These are phyloP conservation scores for Adelosebastes latens DNA, from an alignment of 2,797 vertebrate genomes.

Conservation along the genomic window DNA sequence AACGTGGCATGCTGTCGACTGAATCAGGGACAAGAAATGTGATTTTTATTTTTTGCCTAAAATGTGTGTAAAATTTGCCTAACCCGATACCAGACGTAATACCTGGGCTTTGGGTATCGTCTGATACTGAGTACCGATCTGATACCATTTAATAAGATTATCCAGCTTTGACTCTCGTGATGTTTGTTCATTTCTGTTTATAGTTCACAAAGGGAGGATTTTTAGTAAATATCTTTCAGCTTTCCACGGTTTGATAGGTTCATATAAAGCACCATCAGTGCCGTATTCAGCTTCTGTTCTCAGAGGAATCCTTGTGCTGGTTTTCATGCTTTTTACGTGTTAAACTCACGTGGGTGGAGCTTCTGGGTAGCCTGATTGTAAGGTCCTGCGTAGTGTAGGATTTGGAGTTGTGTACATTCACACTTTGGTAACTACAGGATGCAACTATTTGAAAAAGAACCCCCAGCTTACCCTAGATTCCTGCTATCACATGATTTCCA, in stretches of 20 bases:
- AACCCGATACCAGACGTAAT: no score
- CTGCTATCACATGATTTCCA: slow-evolving; percentile 41
- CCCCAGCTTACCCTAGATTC: slow-evolving; percentile 37
- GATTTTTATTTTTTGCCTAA: no score
- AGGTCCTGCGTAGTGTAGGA: background rate
- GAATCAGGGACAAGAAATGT: no score
- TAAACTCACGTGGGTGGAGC: background rate
- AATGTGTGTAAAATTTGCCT: no score
- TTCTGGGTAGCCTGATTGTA: background rate
- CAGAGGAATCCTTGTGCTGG: background rate
- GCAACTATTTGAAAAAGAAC: slow-evolving; percentile 2
- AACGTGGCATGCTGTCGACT: background rate
- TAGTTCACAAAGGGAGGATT: slow-evolving; percentile 1
- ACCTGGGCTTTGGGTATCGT: no score
- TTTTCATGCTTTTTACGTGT: background rate
- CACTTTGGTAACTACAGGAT: background rate
- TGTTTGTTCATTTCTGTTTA: slow-evolving; percentile 13
- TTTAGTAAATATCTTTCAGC: background rate
- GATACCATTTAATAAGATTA: slow-evolving; percentile 36
- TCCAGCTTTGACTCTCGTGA: slow-evolving; percentile 16
- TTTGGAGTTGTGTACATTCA: background rate
- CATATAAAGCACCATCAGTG: background rate
- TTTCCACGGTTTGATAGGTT: background rate
- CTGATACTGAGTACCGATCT: no score
- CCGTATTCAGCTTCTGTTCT: background rate